Conservation (phyloP, 2,888 invertebrate species). For the Cheilosia impressa region DNA sequence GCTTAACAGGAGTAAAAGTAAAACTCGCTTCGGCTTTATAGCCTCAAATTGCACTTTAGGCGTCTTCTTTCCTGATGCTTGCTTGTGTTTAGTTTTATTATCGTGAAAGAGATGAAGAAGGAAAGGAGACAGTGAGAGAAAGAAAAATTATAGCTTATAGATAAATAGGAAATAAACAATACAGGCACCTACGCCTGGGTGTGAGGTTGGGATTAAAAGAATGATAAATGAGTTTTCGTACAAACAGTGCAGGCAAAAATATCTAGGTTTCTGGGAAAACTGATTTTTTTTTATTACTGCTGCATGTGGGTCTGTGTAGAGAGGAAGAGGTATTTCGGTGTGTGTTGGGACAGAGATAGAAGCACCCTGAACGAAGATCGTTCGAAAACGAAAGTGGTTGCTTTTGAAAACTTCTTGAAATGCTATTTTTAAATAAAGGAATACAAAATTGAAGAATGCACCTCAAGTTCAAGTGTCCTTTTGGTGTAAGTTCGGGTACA, state of each 20-base stretch:
- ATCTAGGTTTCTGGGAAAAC: slow-evolving; percentile 74
- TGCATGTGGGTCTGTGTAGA: background rate
- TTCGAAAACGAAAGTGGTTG: slow-evolving; percentile 68
- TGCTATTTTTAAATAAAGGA: slow-evolving; percentile 45
- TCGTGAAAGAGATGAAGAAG: slow-evolving; percentile 21
- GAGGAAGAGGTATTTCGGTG: slow-evolving; percentile 2
- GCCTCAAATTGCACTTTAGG: slow-evolving; percentile 67
- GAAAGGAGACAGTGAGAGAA: slow-evolving; percentile 19
- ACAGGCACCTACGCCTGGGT: slow-evolving; percentile 50
- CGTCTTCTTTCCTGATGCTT: slow-evolving; percentile 21
- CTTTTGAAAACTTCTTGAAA: slow-evolving; percentile 64
- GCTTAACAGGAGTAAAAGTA: slow-evolving; percentile 39
- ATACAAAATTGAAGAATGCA: slow-evolving; percentile 12
- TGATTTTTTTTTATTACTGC: slow-evolving; percentile 52
- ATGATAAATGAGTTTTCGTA: slow-evolving; percentile 72
- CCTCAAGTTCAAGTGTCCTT: slow-evolving; percentile 32
- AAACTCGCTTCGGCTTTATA: slow-evolving; percentile 63
- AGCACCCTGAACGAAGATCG: slow-evolving; percentile 27
- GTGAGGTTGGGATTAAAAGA: slow-evolving; percentile 64
- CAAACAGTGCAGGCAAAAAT: slow-evolving; percentile 59
- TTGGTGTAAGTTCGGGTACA: slow-evolving; percentile 59
- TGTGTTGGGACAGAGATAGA: slow-evolving; percentile 27
- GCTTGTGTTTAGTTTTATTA: slow-evolving; percentile 53
- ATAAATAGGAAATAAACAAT: slow-evolving; percentile 53
- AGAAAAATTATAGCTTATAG: slow-evolving; percentile 52